Conservation (phyloP, 1,140 invertebrate genomes). For the Sweltsa coloradensis region DNA sequence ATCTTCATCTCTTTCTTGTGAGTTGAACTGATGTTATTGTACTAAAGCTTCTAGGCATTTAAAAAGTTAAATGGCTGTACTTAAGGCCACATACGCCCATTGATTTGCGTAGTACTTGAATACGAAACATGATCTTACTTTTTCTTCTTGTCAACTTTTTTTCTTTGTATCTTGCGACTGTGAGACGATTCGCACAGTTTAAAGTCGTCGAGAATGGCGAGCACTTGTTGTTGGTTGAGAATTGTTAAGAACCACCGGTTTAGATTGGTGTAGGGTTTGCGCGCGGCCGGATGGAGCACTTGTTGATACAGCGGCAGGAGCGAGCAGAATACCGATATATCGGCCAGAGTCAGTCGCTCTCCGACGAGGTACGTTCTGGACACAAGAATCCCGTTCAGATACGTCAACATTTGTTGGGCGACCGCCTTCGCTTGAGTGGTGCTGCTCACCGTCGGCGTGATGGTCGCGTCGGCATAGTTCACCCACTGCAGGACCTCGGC, state of each 20-base stretch:
- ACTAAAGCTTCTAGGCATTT: no score
- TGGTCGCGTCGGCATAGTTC: constrained; percentile 43
- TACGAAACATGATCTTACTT: not conserved
- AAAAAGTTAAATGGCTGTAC: no score
- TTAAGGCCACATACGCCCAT: no score
- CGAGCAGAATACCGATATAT: constrained; percentile 49
- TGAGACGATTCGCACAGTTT: no score
- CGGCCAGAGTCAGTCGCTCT: constrained; percentile 58
- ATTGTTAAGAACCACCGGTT: constrained; percentile 62
- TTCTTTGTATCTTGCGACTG: no score
- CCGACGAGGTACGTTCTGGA: constrained; percentile 56
- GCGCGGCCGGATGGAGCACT: constrained; percentile 29
- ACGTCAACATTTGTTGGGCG: constrained; percentile 20
- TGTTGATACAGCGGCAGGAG: constrained; percentile 46
- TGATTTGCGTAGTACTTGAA: no score
- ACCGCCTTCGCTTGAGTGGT: constrained; percentile 22
- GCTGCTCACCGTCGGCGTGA: constrained; percentile 41
- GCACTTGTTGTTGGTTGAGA: constrained; percentile 49
- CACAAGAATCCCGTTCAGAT: constrained; percentile 44
- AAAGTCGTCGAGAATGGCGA: constrained; percentile 27
- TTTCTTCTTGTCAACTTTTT: not conserved
- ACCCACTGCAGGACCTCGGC: constrained; percentile 57
- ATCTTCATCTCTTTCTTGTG: no score
- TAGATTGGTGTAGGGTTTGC: constrained; percentile 40
- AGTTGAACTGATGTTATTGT: no score